Conservation (phyloP, 2,113 vertebrate genomes). For the Tretioscincus oriximinensis region DNA sequence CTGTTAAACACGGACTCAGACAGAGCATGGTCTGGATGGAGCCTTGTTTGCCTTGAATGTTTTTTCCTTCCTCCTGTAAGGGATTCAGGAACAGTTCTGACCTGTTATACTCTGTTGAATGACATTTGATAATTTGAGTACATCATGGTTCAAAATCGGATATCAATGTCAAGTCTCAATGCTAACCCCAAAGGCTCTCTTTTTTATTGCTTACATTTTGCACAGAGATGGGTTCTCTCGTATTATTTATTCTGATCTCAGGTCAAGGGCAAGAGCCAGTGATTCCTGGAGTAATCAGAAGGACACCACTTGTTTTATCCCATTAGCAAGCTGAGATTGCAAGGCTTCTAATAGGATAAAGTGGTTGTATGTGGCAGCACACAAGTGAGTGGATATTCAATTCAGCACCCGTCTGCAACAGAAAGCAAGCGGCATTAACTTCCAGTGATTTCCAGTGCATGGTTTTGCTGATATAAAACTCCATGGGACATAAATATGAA, state of each 20-base stretch:
- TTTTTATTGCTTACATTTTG: background rate
- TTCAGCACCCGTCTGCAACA: background rate
- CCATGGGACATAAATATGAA: background rate
- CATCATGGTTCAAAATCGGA: no score
- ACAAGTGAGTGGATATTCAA: constrained; percentile 31
- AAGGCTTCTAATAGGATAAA: constrained; percentile 57
- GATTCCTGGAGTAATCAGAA: constrained; percentile 31
- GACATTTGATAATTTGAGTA: no score
- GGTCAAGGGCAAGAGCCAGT: constrained; percentile 48
- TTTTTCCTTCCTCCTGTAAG: no score
- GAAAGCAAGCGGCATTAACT: background rate
- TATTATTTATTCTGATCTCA: constrained; percentile 18
- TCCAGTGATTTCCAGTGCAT: background rate
- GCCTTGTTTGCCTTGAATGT: no score
- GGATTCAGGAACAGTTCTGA: no score
- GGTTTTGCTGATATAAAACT: background rate
- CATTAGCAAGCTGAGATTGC: constrained; percentile 56
- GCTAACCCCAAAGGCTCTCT: background rate
- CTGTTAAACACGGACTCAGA: no score
- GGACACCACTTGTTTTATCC: constrained; percentile 60
- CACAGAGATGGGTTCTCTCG: constrained; percentile 4
- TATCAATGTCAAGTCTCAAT: background rate
- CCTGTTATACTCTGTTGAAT: no score
- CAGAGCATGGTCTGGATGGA: no score
- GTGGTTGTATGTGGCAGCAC: constrained; percentile 28